Percentiles rank a stretch among this genome's conserved stretches.
These are phyloP conservation scores for Trachelus stipa DNA, from an alignment of 2,888 invertebrate species.

Conservation along the genomic window DNA sequence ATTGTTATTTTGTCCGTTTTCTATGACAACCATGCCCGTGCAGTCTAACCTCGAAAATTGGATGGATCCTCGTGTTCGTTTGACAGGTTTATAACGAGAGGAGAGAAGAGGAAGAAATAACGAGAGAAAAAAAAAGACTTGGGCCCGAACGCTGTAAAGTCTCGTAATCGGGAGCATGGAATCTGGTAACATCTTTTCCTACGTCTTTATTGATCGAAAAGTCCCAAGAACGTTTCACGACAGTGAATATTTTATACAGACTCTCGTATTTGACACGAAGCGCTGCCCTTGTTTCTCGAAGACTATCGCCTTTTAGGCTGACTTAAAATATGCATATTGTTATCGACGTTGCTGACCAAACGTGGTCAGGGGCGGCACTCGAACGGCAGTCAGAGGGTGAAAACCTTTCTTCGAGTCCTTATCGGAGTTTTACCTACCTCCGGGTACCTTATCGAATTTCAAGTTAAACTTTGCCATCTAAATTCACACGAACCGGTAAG, in stretches of 20 bases:
- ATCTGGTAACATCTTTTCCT: background rate
- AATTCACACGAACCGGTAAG: background rate
- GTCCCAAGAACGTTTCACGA: background rate
- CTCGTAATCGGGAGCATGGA: background rate
- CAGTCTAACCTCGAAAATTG: background rate
- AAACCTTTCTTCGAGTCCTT: background rate
- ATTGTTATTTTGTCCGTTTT: background rate
- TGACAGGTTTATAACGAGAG: background rate
- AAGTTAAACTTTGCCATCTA: background rate
- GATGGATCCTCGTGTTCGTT: background rate
- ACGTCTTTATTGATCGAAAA: background rate
- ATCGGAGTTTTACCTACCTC: background rate
- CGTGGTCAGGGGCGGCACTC: conserved; percentile 12
- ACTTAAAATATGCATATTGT: conserved; percentile 37
- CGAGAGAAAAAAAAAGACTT: background rate
- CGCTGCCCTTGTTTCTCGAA: conserved; percentile 26
- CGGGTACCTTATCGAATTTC: background rate
- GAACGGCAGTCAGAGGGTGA: background rate
- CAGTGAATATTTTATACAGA: background rate
- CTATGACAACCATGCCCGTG: background rate
- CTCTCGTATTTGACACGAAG: background rate
- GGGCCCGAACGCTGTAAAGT: background rate
- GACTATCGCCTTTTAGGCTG: conserved; percentile 36
- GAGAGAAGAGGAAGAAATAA: background rate
- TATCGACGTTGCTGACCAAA: conserved; percentile 31